Conservation (phyloP, 2,113 vertebrate species). For the Thamnaconus septentrionalis region DNA sequence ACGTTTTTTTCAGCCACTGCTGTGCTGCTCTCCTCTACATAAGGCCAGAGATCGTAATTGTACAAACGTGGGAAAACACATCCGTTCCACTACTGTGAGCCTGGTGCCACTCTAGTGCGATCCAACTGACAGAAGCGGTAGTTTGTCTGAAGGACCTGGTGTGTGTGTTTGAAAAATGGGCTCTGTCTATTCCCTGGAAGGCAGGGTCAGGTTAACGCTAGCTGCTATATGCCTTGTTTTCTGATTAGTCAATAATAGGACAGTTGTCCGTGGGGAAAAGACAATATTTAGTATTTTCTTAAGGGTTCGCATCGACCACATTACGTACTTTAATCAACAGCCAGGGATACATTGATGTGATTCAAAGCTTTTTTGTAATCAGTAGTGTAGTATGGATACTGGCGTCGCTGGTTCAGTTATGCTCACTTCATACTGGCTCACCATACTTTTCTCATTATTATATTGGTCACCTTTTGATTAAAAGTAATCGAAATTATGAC, state of each 20-base stretch:
- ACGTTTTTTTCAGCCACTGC: conserved; percentile 42
- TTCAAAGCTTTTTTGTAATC: too few relatives aligned
- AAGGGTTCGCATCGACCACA: too few relatives aligned
- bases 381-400: too few relatives aligned
- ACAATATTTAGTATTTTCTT: too few relatives aligned
- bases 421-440: too few relatives aligned
- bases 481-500: background rate
- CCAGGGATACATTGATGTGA: too few relatives aligned
- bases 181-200: conserved; percentile 67
- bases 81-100: background rate
- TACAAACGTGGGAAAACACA: background rate
- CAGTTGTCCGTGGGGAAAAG: too few relatives aligned
- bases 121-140: background rate
- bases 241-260: background rate
- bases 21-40: conserved; percentile 30
- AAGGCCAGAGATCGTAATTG: background rate
- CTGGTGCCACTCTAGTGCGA: background rate
- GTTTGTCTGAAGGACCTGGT: background rate
- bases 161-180: conserved; percentile 42
- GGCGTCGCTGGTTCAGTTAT: too few relatives aligned
- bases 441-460: too few relatives aligned
- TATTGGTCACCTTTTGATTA: too few relatives aligned
- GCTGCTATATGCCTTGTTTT: conserved; percentile 9
- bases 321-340: too few relatives aligned
- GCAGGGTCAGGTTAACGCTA: conserved; percentile 17